Evolutionary conservation across 1,140 invertebrate species (phyloP), one percentile per base, ranked within the genome.

Genomic region (Scaptomyza graminum): DNA sequence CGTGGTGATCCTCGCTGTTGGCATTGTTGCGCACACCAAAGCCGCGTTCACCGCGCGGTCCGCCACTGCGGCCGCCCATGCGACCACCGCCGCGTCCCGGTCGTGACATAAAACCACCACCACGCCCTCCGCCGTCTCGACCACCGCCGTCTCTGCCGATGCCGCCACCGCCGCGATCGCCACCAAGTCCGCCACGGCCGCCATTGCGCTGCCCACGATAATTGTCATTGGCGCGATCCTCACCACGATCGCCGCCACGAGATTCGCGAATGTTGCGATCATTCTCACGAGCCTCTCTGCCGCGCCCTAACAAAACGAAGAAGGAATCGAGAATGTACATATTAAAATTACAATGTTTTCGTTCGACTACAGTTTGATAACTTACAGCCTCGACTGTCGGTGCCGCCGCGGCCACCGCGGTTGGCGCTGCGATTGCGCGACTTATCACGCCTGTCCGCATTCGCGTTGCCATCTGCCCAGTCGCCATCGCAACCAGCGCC

Each of bases 241-340:
- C 94, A 93, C 31, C 94, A 88, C 50, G 95, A 90, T 70, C 92
- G 25, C 81, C 94, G 93, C 34, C 94, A 89, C 46, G 92, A 70
- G 92, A 83, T 65, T 90, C 88, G 25, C 92, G 76, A 49, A 63
- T 70, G 55, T 91, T 92, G 65, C 91, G 90, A 63, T 92, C 91
- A 64, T 92, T 92, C 74, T 92, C 91, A 62, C 91, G 83, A 22
- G 79, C 76, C 81, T 91, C 91, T 84, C 84, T 92, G 28, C 91
- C 90, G 55, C 92, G 83, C 90, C 88, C 87, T 92, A 11, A 1
- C 6, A 57, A 13, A 22, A 37, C n/a, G 15, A n/a, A 18, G 11
- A 47, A 12, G 25, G 25, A 31, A 6, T 6, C 28, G 5, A 31
- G 6, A 31, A 22, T 22, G 37, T 34, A 51, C 1, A 11, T 13